phyloP scores from a whole-genome alignment of 2,888 invertebrate genomes.

The Eristalinus sepulchralis region DNA sequence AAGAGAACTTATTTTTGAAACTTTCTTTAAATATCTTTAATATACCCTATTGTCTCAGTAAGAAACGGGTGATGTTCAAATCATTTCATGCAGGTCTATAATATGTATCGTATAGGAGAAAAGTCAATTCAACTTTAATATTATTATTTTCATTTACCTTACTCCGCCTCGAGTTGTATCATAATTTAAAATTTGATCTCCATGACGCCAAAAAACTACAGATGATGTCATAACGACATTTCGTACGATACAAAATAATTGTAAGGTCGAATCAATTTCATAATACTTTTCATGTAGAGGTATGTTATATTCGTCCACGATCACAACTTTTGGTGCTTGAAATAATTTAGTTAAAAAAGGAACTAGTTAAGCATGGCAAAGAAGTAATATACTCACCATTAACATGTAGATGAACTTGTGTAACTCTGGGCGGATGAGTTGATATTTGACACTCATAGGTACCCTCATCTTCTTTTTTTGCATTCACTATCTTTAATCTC shows the following conservation, averaged over 20 bases:
- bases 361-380: background rate
- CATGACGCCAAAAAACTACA: constrained; percentile 83
- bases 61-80: too few species aligned
- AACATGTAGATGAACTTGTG: constrained; percentile 82
- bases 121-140: background rate
- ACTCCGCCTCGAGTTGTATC: constrained; percentile 82
- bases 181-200: constrained; percentile 82
- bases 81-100: too few species aligned
- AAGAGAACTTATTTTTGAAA: too few species aligned
- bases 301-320: constrained; percentile 82
- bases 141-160: constrained; percentile 77
- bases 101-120: background rate
- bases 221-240: constrained; percentile 82
- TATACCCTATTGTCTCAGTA: too few species aligned
- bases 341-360: too few species aligned
- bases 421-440: constrained; percentile 82
- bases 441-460: constrained; percentile 83
- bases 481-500: constrained; percentile 82
- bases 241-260: constrained; percentile 82
- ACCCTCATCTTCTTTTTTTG: constrained; percentile 82
- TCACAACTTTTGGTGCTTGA: constrained; percentile 83
- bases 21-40: too few species aligned
- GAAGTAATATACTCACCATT: constrained; percentile 79
- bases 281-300: constrained; percentile 83
- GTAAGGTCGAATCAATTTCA: constrained; percentile 83